Conservation (phyloP, 2,797 vertebrate genomes). For the Fringilla coelebs region DNA sequence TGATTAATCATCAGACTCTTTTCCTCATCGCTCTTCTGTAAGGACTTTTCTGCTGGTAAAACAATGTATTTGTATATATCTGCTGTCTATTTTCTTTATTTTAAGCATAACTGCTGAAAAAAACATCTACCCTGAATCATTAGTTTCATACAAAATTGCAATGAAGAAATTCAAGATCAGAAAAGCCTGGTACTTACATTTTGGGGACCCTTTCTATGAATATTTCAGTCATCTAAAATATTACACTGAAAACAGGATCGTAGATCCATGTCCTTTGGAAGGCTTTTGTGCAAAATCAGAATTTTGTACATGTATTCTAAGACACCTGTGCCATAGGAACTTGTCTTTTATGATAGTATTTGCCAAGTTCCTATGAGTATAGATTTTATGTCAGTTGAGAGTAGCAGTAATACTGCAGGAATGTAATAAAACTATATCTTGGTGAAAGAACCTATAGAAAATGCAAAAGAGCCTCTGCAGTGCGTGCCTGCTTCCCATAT, state of each 20-base stretch:
- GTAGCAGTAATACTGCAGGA: background rate
- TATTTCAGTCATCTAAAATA: conserved; percentile 69
- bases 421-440: conserved; percentile 27
- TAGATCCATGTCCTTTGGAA: conserved; percentile 55
- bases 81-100: background rate
- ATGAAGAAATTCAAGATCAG: conserved; percentile 17
- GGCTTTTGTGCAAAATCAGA: conserved; percentile 46
- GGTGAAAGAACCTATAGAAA: background rate
- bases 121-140: background rate
- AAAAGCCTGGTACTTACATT: conserved; percentile 1
- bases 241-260: conserved; percentile 33
- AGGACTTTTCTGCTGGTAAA: background rate
- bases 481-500: background rate
- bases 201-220: conserved; percentile 46
- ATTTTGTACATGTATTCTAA: conserved; percentile 57
- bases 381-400: conserved; percentile 65
- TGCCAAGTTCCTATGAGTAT: conserved; percentile 29
- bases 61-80: background rate
- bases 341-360: conserved; percentile 20
- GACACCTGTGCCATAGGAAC: conserved; percentile 2
- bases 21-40: accelerated
- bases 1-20: background rate
- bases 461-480: background rate
- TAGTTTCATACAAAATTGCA: background rate
- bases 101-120: background rate